Percentiles rank a stretch among this genome's conserved stretches.
phyloP scores from a whole-genome alignment of 1,140 invertebrate species.

The Metopolophium dirhodum region DNA sequence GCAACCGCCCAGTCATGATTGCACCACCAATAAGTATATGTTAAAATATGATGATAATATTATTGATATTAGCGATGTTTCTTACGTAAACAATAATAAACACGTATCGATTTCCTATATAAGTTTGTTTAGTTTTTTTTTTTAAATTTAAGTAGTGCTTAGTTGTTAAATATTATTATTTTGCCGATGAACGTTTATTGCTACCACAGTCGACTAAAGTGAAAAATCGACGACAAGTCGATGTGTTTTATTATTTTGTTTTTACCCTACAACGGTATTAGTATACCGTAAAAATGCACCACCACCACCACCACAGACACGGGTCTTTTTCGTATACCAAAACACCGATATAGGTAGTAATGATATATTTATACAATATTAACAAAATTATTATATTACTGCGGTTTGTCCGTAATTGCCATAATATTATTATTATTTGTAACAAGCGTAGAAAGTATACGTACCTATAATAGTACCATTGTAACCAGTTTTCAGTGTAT shows the following conservation, averaged over 20 bases:
- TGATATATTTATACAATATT: conserved; percentile 1
- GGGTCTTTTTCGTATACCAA: not conserved
- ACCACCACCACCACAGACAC: not conserved
- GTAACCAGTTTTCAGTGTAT: not conserved
- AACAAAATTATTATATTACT: not conserved
- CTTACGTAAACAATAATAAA: not conserved
- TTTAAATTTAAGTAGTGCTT: not conserved
- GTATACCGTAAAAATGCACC: not conserved
- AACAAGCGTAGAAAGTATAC: not conserved
- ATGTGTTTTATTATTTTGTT: not conserved
- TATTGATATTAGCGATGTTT: not conserved
- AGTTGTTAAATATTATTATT: not conserved
- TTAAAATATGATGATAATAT: not conserved
- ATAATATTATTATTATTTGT: not conserved
- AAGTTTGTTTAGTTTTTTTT: not conserved
- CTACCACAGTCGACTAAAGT: too few species aligned
- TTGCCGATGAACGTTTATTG: not conserved
- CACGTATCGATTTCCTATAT: not conserved
- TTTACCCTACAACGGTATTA: not conserved
- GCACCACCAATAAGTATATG: not conserved
- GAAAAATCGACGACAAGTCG: too few species aligned
- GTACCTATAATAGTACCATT: not conserved
- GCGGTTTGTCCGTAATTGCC: not conserved
- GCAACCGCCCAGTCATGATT: not conserved
- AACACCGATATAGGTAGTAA: not conserved